Conservation (phyloP, 2,797 vertebrate species). For the Enteromius radiatus region DNA sequence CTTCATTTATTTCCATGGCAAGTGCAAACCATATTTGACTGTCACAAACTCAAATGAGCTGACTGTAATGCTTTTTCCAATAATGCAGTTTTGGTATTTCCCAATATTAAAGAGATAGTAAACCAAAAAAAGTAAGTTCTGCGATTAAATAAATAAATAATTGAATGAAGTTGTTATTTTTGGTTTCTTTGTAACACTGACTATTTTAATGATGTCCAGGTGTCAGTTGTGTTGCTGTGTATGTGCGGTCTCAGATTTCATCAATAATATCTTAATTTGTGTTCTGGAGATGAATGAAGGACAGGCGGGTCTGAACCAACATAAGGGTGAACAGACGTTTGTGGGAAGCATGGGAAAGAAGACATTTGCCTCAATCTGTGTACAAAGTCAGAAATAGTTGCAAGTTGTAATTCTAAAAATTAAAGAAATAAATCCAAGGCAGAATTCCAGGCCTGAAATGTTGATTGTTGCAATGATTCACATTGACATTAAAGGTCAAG, state of each 20-base stretch:
- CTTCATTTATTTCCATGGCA: neutral
- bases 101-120: neutral
- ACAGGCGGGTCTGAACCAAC: too few species aligned
- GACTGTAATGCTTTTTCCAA: neutral
- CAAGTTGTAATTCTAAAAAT: neutral
- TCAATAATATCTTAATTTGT: neutral
- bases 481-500: slow-evolving; percentile 4
- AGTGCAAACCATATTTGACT: neutral
- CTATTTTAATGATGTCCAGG: too few species aligned
- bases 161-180: neutral
- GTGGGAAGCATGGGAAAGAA: neutral
- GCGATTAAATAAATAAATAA: neutral
- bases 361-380: neutral
- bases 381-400: neutral
- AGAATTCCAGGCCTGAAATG: neutral
- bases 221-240: neutral
- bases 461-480: neutral
- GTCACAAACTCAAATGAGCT: neutral
- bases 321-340: neutral
- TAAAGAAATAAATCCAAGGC: neutral
- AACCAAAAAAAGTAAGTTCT: neutral
- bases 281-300: neutral
- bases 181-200: neutral
- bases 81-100: neutral
- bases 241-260: neutral